Percentiles rank a stretch among this genome's conserved stretches.
Conservation (phyloP, 2,888 invertebrate species). For the Latrodectus hesperus region DNA sequence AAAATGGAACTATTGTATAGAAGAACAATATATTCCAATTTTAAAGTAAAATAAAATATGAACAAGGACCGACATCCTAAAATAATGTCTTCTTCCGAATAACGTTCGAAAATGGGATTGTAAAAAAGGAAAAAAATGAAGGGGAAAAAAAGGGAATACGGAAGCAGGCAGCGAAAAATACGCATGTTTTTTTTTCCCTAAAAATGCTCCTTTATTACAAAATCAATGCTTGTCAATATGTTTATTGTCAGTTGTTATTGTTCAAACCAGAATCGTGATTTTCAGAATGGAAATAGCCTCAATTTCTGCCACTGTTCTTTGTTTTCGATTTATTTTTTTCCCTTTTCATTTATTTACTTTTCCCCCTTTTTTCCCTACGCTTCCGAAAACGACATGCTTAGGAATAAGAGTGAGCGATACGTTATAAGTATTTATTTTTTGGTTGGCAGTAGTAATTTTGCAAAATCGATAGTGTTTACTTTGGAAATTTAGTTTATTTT, state of each 20-base stretch:
- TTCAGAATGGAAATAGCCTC: constrained; percentile 47
- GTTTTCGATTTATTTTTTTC: not conserved
- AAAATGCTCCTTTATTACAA: constrained; percentile 64
- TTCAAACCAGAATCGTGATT: constrained; percentile 28
- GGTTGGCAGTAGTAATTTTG: too few species aligned
- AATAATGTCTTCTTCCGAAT: too few species aligned
- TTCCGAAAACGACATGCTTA: too few species aligned
- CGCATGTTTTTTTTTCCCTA: constrained; percentile 25
- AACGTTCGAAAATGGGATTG: not conserved
- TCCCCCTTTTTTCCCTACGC: not conserved
- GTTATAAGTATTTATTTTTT: too few species aligned
- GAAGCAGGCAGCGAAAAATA: constrained; percentile 31
- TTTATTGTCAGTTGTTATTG: constrained; percentile 58
- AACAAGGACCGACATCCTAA: too few species aligned
- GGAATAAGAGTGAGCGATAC: too few species aligned
- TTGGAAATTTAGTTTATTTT: too few species aligned
- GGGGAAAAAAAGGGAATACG: not conserved
- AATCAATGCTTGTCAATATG: constrained; percentile 67
- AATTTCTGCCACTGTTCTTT: constrained; percentile 20
- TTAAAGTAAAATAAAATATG: too few species aligned
- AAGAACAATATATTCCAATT: too few species aligned
- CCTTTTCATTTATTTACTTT: not conserved
- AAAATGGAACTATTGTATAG: too few species aligned
- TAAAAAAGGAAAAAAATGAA: constrained; percentile 13
- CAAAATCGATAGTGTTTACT: too few species aligned